phyloP scores from a whole-genome alignment of 2,113 vertebrate species.

The Platichthys flesus region DNA sequence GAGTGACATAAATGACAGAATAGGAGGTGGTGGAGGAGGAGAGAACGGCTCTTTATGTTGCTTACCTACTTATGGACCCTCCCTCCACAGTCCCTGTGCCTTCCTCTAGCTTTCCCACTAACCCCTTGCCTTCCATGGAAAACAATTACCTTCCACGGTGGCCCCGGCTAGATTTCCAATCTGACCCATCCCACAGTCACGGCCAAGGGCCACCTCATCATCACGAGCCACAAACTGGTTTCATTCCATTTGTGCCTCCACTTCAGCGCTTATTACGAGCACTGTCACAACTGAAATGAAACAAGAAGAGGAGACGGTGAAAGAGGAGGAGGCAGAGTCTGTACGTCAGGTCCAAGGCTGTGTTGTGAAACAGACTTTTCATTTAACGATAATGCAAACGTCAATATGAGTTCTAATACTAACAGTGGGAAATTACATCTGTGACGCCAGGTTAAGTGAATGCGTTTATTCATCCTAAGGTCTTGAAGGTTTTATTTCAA shows the following conservation, averaged over 20 bases:
- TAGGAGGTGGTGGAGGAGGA: slow-evolving; percentile 40
- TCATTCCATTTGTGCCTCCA: slow-evolving; percentile 51
- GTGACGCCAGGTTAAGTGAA: neutral
- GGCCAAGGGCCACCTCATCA: slow-evolving; percentile 65
- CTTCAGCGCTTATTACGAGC: slow-evolving; percentile 33
- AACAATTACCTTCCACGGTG: slow-evolving; percentile 67
- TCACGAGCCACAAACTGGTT: slow-evolving; percentile 39
- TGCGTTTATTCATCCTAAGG: neutral
- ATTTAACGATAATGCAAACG: slow-evolving; percentile 22
- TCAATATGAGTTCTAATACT: slow-evolving; percentile 22
- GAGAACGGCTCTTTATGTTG: slow-evolving; percentile 50
- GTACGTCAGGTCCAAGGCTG: slow-evolving; percentile 2
- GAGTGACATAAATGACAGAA: slow-evolving; percentile 57
- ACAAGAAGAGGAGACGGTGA: slow-evolving; percentile 33
- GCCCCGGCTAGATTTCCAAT: slow-evolving; percentile 64
- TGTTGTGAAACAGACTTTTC: slow-evolving; percentile 10
- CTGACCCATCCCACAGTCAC: slow-evolving; percentile 61
- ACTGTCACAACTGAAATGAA: slow-evolving; percentile 49
- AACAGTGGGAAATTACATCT: neutral
- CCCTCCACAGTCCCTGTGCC: slow-evolving; percentile 30
- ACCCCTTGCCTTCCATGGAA: slow-evolving; percentile 64
- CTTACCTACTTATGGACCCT: slow-evolving; percentile 36
- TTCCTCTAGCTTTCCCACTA: slow-evolving; percentile 42
- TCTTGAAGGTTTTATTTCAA: neutral
- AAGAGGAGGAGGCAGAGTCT: slow-evolving; percentile 5